These are phyloP conservation scores for Furnarius figulus DNA, from an alignment of 2,113 vertebrate genomes.

Conservation along the genomic window DNA sequence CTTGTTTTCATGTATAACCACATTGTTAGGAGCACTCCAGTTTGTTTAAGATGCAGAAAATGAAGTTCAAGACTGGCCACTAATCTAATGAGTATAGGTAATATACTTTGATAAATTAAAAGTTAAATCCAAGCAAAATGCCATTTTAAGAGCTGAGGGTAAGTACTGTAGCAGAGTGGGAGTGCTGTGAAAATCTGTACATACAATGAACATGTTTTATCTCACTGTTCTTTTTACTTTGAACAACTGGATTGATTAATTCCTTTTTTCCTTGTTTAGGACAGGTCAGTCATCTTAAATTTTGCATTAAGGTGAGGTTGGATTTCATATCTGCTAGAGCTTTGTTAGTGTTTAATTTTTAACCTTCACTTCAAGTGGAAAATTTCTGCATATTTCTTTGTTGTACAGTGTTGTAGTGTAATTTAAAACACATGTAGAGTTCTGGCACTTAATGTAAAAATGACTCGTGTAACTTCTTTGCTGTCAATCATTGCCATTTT, in stretches of 20 bases:
- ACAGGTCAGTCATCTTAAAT: slow-evolving; percentile 13
- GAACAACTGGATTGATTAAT: not conserved
- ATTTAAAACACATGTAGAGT: slow-evolving; percentile 50
- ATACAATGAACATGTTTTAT: not conserved
- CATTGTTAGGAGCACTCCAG: not conserved
- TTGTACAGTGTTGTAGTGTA: slow-evolving; percentile 43
- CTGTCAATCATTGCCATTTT: not conserved
- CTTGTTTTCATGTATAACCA: not conserved
- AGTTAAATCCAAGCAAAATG: not conserved
- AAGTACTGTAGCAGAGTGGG: not conserved
- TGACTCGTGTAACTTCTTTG: slow-evolving; percentile 27
- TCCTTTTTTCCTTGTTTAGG: not conserved
- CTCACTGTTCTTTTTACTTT: not conserved
- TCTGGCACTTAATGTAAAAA: slow-evolving; percentile 34
- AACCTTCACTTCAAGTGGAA: slow-evolving; percentile 60
- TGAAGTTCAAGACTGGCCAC: not conserved
- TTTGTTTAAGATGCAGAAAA: not conserved
- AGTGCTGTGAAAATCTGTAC: not conserved
- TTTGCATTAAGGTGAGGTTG: not conserved
- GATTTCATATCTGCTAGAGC: slow-evolving; percentile 29
- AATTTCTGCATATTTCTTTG: slow-evolving; percentile 52
- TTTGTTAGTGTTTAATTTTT: slow-evolving; percentile 53
- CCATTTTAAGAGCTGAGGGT: not conserved
- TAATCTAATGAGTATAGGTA: not conserved
- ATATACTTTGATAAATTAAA: not conserved